A percentile compares a stretch with the other conserved stretches of the same genome.
Conservation (phyloP, 2,888 invertebrate genomes). For the Halocaridina rubra region DNA sequence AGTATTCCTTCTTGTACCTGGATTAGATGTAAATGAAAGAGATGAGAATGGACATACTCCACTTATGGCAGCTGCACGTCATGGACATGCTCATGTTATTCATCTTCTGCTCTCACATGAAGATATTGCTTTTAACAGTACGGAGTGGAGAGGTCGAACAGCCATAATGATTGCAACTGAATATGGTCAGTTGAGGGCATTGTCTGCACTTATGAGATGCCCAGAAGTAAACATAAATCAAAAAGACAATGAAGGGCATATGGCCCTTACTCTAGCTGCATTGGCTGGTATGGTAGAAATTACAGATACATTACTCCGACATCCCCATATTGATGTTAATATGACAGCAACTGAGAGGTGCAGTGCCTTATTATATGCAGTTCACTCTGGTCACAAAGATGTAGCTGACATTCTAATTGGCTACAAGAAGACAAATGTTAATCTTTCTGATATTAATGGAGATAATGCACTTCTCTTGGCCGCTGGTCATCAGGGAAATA, state of each 20-base stretch:
- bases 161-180: conserved; percentile 55
- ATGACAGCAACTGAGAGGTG: conserved; percentile 37
- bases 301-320: conserved; percentile 42
- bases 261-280: conserved; percentile 48
- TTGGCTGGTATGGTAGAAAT: conserved; percentile 53
- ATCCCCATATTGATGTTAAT: conserved; percentile 41
- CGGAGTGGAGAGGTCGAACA: conserved; percentile 44
- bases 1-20: conserved; percentile 58
- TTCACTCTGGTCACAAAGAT: conserved; percentile 49
- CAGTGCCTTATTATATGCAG: conserved; percentile 48
- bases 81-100: conserved; percentile 53
- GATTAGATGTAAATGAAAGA: conserved; percentile 53
- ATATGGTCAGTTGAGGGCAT: conserved; percentile 46
- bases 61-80: conserved; percentile 55
- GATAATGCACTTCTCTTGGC: conserved; percentile 55
- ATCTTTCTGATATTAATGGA: conserved; percentile 35
- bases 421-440: conserved; percentile 32
- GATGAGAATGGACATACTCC: conserved; percentile 59
- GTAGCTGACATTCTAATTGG: conserved; percentile 56
- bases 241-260: conserved; percentile 47
- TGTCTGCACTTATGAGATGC: conserved; percentile 33
- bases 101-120: conserved; percentile 50
- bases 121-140: conserved; percentile 25
- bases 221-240: conserved; percentile 52
- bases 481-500: conserved; percentile 55